A percentile compares a stretch with the other conserved stretches of the same genome.
Evolutionary conservation across 2,888 invertebrate genomes (phyloP).

Genomic region (Metacarcinus magister): DNA sequence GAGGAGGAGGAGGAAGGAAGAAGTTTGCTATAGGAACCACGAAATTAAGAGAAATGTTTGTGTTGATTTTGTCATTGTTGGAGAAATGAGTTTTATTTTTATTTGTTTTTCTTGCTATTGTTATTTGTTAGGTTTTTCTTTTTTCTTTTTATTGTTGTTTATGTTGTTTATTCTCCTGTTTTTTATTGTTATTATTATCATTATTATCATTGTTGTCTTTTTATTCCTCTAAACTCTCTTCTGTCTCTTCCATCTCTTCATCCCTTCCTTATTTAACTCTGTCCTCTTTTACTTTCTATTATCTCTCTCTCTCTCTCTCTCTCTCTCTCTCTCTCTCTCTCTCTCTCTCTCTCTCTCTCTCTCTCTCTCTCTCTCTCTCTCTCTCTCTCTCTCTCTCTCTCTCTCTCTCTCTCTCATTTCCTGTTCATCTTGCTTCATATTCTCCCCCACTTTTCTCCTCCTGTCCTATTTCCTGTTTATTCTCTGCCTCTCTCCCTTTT

Average conservation of each 20-base stretch:
- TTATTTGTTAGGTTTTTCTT: neutral
- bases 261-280: too few species aligned
- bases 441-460: neutral
- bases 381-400: conserved; percentile 22
- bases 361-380: neutral
- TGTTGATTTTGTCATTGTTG: neutral
- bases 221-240: neutral
- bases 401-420: neutral
- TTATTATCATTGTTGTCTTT: neutral
- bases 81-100: neutral
- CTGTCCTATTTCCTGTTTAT: too few species aligned
- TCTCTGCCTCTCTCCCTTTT: too few species aligned
- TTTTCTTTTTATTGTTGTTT: neutral
- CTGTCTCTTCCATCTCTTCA: too few species aligned
- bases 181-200: too few species aligned
- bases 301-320: neutral
- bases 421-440: neutral
- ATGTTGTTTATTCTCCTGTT: too few species aligned
- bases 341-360: neutral
- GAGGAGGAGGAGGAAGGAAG: neutral
- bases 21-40: neutral
- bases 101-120: neutral
- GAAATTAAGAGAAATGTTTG: neutral
- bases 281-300: neutral
- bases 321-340: neutral